phyloP scores from a whole-genome alignment of 2,888 invertebrate species.

The Caenorhabditis becei region DNA sequence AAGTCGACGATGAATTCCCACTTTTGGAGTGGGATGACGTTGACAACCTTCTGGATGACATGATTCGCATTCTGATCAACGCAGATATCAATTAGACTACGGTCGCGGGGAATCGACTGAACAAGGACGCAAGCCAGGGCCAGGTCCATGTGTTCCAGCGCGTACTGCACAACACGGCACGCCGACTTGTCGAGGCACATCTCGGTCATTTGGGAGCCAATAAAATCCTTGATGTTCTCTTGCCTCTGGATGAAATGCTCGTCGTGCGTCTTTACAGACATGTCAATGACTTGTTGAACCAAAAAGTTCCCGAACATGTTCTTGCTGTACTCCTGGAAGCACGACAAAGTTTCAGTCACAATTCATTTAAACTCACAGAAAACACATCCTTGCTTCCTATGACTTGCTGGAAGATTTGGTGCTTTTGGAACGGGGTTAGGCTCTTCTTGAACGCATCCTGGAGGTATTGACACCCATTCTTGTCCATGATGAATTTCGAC shows the following conservation, averaged over 20 bases:
- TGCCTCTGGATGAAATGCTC: conserved; percentile 22
- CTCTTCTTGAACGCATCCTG: conserved; percentile 29
- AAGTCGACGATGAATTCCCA: conserved; percentile 59
- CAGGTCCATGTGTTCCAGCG: conserved; percentile 61
- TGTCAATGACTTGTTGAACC: conserved; percentile 68
- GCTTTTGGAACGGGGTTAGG: conserved; percentile 10
- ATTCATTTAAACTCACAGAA: conserved; percentile 23
- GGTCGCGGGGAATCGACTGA: conserved; percentile 43
- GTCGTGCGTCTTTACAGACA: conserved; percentile 40
- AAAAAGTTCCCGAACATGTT: conserved; percentile 74
- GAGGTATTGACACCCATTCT: conserved; percentile 58
- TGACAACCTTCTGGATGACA: conserved; percentile 73
- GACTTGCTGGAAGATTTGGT: conserved; percentile 37
- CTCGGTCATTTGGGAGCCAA: conserved; percentile 57
- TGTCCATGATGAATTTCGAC: conserved; percentile 60
- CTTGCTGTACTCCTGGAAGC: conserved; percentile 48
- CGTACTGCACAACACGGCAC: conserved; percentile 77
- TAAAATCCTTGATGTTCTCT: conserved; percentile 28
- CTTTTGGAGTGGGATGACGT: conserved; percentile 30
- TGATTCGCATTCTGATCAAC: conserved; percentile 78
- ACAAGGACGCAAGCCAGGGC: conserved; percentile 20
- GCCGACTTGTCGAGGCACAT: conserved; percentile 76
- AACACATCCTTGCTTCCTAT: conserved; percentile 35
- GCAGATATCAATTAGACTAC: conserved; percentile 66
- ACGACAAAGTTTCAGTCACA: not conserved